Conservation (phyloP, 2,113 vertebrate species). For the Seriola dumerili region DNA sequence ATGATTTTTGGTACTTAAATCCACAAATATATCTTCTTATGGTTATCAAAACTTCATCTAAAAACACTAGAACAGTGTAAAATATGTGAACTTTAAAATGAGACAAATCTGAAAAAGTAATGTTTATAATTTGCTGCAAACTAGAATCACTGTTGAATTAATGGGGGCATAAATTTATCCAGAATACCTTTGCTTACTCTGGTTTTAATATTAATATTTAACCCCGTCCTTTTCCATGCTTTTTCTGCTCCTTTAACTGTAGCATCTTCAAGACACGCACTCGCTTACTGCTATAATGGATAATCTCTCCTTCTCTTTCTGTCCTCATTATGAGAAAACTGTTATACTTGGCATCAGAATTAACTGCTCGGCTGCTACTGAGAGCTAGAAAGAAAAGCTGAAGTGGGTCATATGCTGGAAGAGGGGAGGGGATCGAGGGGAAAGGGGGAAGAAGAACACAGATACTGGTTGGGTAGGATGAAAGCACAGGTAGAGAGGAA, state of each 20-base stretch:
- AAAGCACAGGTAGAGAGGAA: slow-evolving; percentile 46
- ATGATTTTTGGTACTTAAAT: no score
- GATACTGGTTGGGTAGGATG: not conserved
- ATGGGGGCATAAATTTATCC: no score
- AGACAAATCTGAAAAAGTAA: no score
- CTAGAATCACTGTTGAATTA: no score
- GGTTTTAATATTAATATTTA: slow-evolving; percentile 17
- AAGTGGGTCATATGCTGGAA: slow-evolving; percentile 80
- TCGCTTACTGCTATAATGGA: slow-evolving; percentile 36
- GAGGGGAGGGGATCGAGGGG: slow-evolving; percentile 26
- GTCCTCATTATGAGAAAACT: slow-evolving; percentile 79
- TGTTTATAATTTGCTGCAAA: no score
- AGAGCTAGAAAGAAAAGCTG: slow-evolving; percentile 58
- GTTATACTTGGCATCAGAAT: slow-evolving; percentile 79
- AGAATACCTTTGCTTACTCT: not conserved
- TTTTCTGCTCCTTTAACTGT: slow-evolving; percentile 23
- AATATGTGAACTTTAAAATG: no score
- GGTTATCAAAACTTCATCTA: no score
- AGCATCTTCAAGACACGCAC: slow-evolving; percentile 21
- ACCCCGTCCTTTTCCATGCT: not conserved
- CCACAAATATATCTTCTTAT: no score
- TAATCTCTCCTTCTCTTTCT: slow-evolving; percentile 48
- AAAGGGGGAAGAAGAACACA: slow-evolving; percentile 12
- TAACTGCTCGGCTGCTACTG: slow-evolving; percentile 70
- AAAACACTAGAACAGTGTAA: no score